Conservation (phyloP, 1,140 invertebrate species). For the Patella vulgata region DNA sequence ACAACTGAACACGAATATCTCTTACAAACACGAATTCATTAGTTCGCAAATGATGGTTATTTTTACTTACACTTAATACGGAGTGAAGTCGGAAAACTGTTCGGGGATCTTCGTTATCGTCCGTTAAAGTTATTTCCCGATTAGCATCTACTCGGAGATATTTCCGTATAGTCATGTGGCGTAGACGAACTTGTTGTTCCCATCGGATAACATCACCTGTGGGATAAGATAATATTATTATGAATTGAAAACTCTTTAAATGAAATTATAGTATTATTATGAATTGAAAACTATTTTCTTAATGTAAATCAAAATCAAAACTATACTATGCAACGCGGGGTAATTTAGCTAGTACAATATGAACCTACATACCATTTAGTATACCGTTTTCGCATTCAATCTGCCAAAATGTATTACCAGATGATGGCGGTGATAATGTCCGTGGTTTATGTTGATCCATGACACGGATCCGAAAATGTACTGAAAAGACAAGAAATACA, state of each 20-base stretch:
- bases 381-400: conserved; percentile 64
- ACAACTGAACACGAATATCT: too few species aligned
- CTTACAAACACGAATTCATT: too few species aligned
- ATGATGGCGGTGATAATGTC: conserved; percentile 63
- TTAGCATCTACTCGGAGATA: conserved; percentile 62
- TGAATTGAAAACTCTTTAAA: too few species aligned
- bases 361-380: conserved; percentile 60
- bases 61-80: conserved; percentile 54
- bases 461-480: conserved; percentile 65
- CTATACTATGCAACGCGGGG: too few species aligned
- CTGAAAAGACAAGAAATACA: conserved; percentile 41
- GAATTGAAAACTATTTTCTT: too few species aligned
- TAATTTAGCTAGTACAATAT: too few species aligned
- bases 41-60: too few species aligned
- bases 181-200: conserved; percentile 65
- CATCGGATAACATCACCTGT: conserved; percentile 63
- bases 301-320: too few species aligned
- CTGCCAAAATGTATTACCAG: conserved; percentile 66
- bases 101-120: conserved; percentile 62
- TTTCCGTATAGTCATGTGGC: conserved; percentile 65
- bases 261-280: too few species aligned
- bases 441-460: conserved; percentile 65
- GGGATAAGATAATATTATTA: not conserved
- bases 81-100: conserved; percentile 65
- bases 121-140: conserved; percentile 56